These are phyloP conservation scores for Denticeps clupeoides DNA, from an alignment of 2,797 vertebrate genomes.

Conservation along the genomic window DNA sequence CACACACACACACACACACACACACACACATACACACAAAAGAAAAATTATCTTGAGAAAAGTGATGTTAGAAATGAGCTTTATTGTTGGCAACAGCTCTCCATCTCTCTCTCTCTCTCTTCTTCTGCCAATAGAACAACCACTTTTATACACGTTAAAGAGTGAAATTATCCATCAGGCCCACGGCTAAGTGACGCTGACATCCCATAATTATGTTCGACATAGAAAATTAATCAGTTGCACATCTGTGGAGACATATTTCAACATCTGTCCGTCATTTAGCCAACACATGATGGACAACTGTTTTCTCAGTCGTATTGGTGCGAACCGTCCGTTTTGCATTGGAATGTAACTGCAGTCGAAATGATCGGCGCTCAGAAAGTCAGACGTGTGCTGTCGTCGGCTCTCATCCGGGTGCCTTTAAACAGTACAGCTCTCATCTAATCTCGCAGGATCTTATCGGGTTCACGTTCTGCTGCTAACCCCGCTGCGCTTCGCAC, in stretches of 20 bases:
- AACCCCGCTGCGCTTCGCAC: not conserved
- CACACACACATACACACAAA: too few species aligned
- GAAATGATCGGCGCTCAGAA: too few species aligned
- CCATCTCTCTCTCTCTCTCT: conserved; percentile 12
- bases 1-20: conserved; percentile 6
- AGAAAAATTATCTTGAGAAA: conserved; percentile 19
- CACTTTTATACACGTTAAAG: conserved; percentile 50
- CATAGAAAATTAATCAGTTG: conserved; percentile 32
- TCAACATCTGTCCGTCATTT: conserved; percentile 39
- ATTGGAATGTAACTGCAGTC: too few species aligned
- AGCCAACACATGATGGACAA: conserved; percentile 30
- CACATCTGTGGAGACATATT: conserved; percentile 34
- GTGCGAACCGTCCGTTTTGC: not conserved
- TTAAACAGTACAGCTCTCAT: not conserved
- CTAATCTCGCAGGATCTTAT: not conserved
- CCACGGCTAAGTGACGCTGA: conserved; percentile 57
- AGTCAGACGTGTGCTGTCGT: not conserved
- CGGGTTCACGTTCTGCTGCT: not conserved
- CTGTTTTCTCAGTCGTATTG: too few species aligned
- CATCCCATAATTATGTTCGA: conserved; percentile 56
- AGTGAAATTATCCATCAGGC: conserved; percentile 60
- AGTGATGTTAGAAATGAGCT: conserved; percentile 10
- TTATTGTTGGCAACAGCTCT: conserved; percentile 3
- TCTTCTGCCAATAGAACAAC: conserved; percentile 38
- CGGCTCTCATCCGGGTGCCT: not conserved